Percentiles rank a stretch among this genome's conserved stretches.
phyloP scores from a whole-genome alignment of 2,797 vertebrate species.

The Gallinago nigripennis region DNA sequence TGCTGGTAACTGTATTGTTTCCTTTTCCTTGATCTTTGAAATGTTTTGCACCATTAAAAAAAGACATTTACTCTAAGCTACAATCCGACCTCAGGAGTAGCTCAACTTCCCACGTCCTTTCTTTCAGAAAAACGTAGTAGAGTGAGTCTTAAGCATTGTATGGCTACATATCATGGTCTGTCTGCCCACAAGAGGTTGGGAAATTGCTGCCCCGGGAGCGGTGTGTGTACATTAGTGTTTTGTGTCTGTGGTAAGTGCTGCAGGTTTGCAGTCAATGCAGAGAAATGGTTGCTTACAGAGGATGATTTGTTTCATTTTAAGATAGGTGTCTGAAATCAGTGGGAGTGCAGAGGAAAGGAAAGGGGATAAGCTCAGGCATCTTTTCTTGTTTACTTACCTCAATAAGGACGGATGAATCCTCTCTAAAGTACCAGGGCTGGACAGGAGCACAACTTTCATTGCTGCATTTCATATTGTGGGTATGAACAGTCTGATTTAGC shows the following conservation, averaged over 20 bases:
- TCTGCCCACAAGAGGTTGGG: background rate
- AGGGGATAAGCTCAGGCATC: background rate
- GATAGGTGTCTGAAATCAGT: background rate
- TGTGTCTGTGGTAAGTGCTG: background rate
- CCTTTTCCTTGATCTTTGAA: background rate
- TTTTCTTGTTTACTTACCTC: background rate
- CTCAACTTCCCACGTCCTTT: background rate
- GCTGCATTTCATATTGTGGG: background rate
- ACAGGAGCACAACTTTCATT: background rate
- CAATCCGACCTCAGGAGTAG: background rate
- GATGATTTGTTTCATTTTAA: background rate
- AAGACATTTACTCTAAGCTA: background rate
- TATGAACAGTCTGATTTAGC: background rate
- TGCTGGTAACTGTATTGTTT: slow-evolving; percentile 1
- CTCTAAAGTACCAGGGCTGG: background rate
- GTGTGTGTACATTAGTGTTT: background rate
- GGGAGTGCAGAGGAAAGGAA: background rate
- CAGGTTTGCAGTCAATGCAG: background rate
- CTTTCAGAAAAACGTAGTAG: background rate
- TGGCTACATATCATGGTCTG: background rate
- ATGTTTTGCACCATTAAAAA: background rate
- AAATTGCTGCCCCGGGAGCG: background rate
- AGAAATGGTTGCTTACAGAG: background rate
- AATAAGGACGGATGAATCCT: background rate
- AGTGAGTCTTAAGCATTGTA: background rate